These are phyloP conservation scores for Ceuthmochares aereus DNA, from an alignment of 2,113 vertebrate genomes.

Conservation along the genomic window DNA sequence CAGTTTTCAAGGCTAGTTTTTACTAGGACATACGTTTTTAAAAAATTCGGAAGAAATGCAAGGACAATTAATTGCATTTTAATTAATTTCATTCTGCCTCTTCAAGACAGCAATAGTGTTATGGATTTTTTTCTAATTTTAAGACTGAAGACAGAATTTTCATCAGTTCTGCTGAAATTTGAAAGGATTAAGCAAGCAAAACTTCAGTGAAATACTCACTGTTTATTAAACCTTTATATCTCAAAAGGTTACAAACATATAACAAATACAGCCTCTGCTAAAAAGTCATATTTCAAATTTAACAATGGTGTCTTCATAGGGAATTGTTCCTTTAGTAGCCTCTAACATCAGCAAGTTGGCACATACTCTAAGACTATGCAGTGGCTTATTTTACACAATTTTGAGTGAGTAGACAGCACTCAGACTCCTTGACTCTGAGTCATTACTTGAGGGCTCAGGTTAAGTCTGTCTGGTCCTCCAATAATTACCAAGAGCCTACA, in stretches of 20 bases:
- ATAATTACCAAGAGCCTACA: background rate
- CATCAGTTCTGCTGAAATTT: background rate
- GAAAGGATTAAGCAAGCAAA: background rate
- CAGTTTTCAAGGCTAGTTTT: background rate
- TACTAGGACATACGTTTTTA: background rate
- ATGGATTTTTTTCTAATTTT: constrained; percentile 13
- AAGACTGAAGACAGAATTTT: background rate
- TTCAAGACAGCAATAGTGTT: background rate
- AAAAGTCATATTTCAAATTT: background rate
- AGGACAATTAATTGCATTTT: constrained; percentile 14
- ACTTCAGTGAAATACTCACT: background rate
- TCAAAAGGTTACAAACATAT: background rate
- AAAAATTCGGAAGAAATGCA: background rate
- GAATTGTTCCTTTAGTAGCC: background rate
- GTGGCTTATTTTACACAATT: constrained; percentile 17
- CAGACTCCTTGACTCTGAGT: background rate
- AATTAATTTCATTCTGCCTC: background rate
- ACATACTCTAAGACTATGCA: background rate
- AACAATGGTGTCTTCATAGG: background rate
- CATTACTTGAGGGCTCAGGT: background rate
- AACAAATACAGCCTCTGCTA: background rate
- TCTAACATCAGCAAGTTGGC: background rate
- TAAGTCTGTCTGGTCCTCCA: background rate
- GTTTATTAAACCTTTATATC: background rate
- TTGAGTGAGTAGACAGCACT: background rate